A percentile compares a stretch with the other conserved stretches of the same genome.
Conservation (phyloP, 1,140 invertebrate genomes). For the Orchestia grillus region DNA sequence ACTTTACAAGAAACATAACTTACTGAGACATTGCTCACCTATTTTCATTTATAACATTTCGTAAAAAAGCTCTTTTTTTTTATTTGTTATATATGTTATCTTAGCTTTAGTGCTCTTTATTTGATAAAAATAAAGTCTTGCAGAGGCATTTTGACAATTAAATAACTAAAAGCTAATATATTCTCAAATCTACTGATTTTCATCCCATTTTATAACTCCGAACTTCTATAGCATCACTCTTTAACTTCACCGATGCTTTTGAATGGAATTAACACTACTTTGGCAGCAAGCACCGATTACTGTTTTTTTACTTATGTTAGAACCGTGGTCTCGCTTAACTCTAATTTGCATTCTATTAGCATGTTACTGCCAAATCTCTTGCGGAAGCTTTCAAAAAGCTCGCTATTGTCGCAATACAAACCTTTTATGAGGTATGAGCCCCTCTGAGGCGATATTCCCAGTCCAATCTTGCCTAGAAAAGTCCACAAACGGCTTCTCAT, state of each 20-base stretch:
- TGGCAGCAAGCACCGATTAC: not conserved
- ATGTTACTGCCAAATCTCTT: not conserved
- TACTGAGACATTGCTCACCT: no score
- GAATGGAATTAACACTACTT: no score
- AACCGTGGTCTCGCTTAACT: not conserved
- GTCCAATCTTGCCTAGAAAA: not conserved
- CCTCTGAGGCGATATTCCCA: not conserved
- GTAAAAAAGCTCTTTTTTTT: no score
- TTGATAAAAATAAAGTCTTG: no score
- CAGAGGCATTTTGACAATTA: no score
- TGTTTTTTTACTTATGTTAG: not conserved
- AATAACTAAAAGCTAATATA: no score
- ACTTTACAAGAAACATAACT: no score
- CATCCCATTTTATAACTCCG: not conserved
- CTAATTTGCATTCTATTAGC: not conserved
- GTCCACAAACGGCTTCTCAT: constrained; percentile 6
- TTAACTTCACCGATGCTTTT: not conserved
- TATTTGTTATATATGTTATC: no score
- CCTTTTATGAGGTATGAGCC: not conserved
- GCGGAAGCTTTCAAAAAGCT: not conserved
- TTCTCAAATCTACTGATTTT: not conserved
- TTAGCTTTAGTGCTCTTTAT: no score
- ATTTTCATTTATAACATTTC: no score
- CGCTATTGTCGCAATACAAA: not conserved
- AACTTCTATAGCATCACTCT: no score